These are phyloP conservation scores for Pangasius krempfi DNA, from an alignment of 2,797 vertebrate genomes.

Conservation along the genomic window DNA sequence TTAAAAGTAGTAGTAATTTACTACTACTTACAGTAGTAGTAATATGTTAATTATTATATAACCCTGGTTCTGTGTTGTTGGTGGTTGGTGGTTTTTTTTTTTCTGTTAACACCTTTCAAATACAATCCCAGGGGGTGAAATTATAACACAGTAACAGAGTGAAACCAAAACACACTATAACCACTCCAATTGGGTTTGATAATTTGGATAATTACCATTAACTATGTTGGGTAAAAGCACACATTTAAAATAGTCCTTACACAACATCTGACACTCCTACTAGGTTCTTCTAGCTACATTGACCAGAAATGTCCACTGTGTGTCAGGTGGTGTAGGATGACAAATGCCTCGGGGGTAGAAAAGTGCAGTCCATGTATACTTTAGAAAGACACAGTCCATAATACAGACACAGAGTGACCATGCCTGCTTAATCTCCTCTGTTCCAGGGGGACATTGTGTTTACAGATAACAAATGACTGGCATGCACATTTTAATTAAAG, in stretches of 20 bases:
- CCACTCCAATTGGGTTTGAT: conserved; percentile 19
- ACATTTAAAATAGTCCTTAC: not conserved
- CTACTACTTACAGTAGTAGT: no score
- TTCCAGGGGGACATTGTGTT: not conserved
- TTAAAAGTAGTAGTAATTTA: no score
- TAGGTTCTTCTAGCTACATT: not conserved
- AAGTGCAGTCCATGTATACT: not conserved
- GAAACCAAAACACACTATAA: conserved; percentile 24
- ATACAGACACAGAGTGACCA: not conserved
- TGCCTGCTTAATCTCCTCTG: not conserved
- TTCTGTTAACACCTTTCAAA: not conserved
- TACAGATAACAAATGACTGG: not conserved
- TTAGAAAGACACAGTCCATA: not conserved
- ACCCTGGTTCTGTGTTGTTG: not conserved
- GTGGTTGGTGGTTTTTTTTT: not conserved
- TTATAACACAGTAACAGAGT: conserved; percentile 32
- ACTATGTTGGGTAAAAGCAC: not conserved
- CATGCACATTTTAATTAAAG: not conserved
- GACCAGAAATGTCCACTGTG: not conserved
- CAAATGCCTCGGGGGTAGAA: conserved; percentile 2
- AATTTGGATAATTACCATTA: conserved; percentile 41
- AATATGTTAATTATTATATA: not conserved
- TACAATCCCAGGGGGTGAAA: not conserved
- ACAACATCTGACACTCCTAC: conserved; percentile 6
- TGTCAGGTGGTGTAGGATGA: conserved; percentile 18